These are phyloP conservation scores for Drosophila erecta DNA, from an alignment of 1,140 invertebrate genomes.

Conservation along the genomic window DNA sequence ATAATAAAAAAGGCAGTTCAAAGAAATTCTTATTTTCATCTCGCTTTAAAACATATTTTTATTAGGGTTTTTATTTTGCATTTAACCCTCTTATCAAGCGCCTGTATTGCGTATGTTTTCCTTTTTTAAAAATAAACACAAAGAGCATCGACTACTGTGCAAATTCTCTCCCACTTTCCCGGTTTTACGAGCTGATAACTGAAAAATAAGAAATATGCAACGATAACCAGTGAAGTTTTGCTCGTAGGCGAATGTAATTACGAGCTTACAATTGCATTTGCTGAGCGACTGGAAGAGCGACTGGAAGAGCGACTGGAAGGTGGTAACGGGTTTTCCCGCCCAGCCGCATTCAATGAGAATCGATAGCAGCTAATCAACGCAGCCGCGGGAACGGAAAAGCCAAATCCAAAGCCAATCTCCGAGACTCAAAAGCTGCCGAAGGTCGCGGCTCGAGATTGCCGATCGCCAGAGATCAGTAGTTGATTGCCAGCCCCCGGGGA, in stretches of 20 bases:
- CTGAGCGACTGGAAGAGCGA: not conserved
- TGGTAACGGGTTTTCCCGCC: conserved; percentile 50
- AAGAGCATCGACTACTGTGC: conserved; percentile 2
- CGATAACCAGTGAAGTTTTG: conserved; percentile 3
- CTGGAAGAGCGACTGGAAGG: conserved; percentile 27
- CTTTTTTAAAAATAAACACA: conserved; percentile 2
- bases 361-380: conserved; percentile 2
- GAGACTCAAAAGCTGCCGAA: conserved; percentile 7
- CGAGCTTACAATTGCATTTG: conserved; percentile 10
- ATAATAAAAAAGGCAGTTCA: not conserved
- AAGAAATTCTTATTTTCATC: not conserved
- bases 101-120: conserved; percentile 7
- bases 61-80: too few species aligned
- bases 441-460: conserved; percentile 37
- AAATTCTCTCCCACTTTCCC: not conserved
- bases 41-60: not conserved
- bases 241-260: conserved; percentile 20
- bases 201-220: not conserved
- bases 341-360: conserved; percentile 32
- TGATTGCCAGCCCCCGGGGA: conserved; percentile 51
- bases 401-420: conserved; percentile 8
- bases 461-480: conserved; percentile 54
- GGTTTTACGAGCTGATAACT: conserved; percentile 31
- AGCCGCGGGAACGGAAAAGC: conserved; percentile 31
- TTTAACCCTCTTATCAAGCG: conserved; percentile 6